phyloP scores from a whole-genome alignment of 1,140 invertebrate species.

The Diabrotica undecimpunctata region DNA sequence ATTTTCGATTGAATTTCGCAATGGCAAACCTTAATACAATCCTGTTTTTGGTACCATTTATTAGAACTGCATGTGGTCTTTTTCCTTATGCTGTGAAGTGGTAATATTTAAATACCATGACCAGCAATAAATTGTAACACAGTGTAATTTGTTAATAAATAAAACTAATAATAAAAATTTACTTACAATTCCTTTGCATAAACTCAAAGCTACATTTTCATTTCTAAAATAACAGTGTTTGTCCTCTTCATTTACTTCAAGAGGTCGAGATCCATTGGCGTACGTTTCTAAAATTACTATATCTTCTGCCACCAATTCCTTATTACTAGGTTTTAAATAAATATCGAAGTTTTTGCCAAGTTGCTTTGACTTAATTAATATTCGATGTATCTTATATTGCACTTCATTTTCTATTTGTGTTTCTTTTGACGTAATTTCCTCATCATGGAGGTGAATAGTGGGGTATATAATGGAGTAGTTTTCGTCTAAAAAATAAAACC shows the following conservation, averaged over 20 bases:
- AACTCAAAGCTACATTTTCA: constrained; percentile 37
- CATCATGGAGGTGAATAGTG: background rate
- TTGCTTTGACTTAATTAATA: constrained; percentile 2
- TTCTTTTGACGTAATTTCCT: constrained; percentile 8
- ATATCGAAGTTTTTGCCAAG: constrained; percentile 34
- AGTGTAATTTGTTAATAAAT: too few relatives aligned
- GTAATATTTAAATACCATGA: too few relatives aligned
- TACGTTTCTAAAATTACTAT: constrained; percentile 41
- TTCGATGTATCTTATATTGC: constrained; percentile 4
- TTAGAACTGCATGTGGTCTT: too few relatives aligned
- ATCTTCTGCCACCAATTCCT: constrained; percentile 33
- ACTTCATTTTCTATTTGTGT: constrained; percentile 19
- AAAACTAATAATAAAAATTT: background rate
- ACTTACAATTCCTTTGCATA: constrained; percentile 44
- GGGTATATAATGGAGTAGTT: constrained; percentile 24
- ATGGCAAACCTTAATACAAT: too few relatives aligned
- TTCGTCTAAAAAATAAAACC: background rate
- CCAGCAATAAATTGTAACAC: too few relatives aligned
- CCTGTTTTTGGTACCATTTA: too few relatives aligned
- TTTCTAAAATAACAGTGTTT: constrained; percentile 39
- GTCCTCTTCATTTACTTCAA: constrained; percentile 34
- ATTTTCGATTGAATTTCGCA: too few relatives aligned
- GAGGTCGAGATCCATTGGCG: constrained; percentile 35
- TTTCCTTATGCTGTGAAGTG: too few relatives aligned
- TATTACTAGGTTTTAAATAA: constrained; percentile 28